Evolutionary conservation across 30 jellyfish, hydroid and myxozoan species (phyloP).

Genomic region (Aurelia aurita): DNA sequence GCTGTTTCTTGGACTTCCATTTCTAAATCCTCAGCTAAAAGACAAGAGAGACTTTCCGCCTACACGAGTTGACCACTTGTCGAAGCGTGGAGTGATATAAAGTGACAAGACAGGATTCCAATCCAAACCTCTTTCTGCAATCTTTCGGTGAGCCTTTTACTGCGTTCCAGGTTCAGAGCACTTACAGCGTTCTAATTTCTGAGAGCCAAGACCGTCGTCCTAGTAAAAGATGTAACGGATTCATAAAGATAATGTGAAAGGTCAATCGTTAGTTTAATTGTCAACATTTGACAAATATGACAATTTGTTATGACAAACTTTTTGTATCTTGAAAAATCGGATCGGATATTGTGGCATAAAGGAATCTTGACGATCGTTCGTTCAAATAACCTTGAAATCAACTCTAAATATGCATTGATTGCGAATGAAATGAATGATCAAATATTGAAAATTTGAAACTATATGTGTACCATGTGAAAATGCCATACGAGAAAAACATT

Average conservation of each 20-base stretch:
- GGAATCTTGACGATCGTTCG: slow-evolving; percentile 48
- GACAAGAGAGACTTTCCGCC: background rate
- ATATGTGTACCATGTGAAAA: slow-evolving; percentile 64
- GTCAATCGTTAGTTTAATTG: background rate
- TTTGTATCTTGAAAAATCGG: slow-evolving; percentile 10
- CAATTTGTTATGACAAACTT: slow-evolving; percentile 25
- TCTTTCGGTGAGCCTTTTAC: background rate
- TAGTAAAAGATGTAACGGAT: background rate
- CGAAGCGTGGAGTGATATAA: background rate
- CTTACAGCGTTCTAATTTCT: background rate
- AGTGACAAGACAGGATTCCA: background rate
- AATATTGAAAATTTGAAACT: slow-evolving; percentile 25
- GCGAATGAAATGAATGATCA: slow-evolving; percentile 10
- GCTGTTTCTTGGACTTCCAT: slow-evolving; percentile 17
- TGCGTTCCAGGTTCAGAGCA: background rate
- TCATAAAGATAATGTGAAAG: background rate
- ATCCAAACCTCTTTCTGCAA: background rate
- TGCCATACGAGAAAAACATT: slow-evolving; percentile 49
- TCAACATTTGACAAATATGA: background rate
- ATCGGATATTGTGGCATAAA: slow-evolving; percentile 13
- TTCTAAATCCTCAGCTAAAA: background rate
- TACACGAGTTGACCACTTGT: slow-evolving; percentile 4
- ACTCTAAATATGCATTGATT: slow-evolving; percentile 27
- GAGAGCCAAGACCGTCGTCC: too few species aligned
- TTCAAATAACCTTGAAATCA: slow-evolving; percentile 48